Conservation (phyloP, 1,140 invertebrate species). For the Rhagoletis pomonella region DNA sequence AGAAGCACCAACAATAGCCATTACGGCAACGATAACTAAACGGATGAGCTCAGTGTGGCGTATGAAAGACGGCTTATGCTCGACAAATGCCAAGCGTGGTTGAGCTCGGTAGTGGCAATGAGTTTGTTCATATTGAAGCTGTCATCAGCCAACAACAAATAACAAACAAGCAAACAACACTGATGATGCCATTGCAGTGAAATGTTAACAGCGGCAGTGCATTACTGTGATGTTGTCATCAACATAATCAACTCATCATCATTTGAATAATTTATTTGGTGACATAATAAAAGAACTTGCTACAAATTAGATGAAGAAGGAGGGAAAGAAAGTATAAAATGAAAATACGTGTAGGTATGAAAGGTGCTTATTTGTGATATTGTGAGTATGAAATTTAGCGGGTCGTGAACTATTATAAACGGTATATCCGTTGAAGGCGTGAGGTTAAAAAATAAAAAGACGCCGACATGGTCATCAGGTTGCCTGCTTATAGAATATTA, state of each 20-base stretch:
- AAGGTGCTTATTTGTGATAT: neutral
- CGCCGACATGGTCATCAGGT: too few species aligned
- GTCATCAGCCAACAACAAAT: conserved; percentile 1
- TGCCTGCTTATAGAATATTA: too few species aligned
- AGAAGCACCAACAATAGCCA: neutral
- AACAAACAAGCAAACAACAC: neutral
- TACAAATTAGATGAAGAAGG: neutral
- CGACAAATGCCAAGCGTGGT: neutral
- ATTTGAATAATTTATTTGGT: conserved; percentile 49
- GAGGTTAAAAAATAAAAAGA: too few species aligned
- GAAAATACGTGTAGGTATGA: neutral
- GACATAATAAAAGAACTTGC: neutral
- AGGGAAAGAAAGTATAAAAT: neutral
- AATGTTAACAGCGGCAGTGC: neutral
- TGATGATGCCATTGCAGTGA: neutral
- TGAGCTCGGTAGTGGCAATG: neutral
- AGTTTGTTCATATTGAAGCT: neutral
- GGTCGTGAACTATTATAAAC: neutral
- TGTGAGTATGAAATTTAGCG: neutral
- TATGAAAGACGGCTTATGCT: conserved; percentile 23
- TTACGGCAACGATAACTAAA: conserved; percentile 7
- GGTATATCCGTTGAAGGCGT: too few species aligned
- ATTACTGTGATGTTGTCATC: conserved; percentile 13
- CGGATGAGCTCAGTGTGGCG: conserved; percentile 32
- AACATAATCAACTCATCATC: conserved; percentile 48